These are phyloP conservation scores for Ferdinandea cuprea DNA, from an alignment of 2,888 invertebrate genomes.

Conservation along the genomic window DNA sequence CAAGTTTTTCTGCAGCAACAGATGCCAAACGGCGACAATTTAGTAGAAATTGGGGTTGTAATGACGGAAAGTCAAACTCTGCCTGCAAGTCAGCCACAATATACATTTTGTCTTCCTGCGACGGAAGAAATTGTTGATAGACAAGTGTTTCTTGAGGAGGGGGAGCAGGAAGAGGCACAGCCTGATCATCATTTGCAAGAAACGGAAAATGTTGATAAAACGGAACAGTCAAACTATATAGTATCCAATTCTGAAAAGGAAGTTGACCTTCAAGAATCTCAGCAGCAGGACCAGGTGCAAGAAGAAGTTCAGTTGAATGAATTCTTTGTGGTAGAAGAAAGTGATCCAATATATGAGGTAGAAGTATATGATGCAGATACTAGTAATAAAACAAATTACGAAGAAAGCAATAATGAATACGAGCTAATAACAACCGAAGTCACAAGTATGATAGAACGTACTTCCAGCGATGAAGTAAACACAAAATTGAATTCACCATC, in stretches of 20 bases:
- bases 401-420: slow-evolving; percentile 39
- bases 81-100: background rate
- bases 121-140: background rate
- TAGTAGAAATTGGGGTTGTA: background rate
- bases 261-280: background rate
- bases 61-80: background rate
- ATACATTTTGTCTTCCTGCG: background rate
- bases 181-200: background rate
- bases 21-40: background rate
- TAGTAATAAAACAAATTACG: slow-evolving; percentile 26
- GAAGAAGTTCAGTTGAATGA: background rate
- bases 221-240: background rate
- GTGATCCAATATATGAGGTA: slow-evolving; percentile 30
- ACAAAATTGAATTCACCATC: background rate
- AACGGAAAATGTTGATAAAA: background rate
- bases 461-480: slow-evolving; percentile 10
- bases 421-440: slow-evolving; percentile 56
- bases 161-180: background rate
- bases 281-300: background rate
- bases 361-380: slow-evolving; percentile 39
- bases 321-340: slow-evolving; percentile 14
- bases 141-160: background rate
- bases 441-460: slow-evolving; percentile 39
- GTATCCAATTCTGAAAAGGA: background rate
- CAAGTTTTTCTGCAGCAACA: background rate